Percentiles rank a stretch among this genome's conserved stretches.
Conservation (phyloP, 2,888 invertebrate genomes). For the Chymomyza fuscimana region DNA sequence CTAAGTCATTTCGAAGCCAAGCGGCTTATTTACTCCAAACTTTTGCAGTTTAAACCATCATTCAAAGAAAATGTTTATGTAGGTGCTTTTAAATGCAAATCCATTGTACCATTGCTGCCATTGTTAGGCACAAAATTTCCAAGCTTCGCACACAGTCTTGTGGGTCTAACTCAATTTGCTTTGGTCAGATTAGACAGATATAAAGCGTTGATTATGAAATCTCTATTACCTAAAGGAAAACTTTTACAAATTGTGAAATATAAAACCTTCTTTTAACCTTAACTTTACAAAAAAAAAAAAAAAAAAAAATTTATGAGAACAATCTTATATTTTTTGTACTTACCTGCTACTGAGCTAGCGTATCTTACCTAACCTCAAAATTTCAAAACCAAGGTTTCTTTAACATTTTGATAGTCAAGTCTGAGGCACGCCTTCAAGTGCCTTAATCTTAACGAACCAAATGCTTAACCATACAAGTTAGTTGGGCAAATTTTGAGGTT, state of each 20-base stretch:
- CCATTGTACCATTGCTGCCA: conserved; percentile 74
- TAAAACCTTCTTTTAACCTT: not conserved
- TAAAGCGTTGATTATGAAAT: not conserved
- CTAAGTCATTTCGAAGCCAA: conserved; percentile 69
- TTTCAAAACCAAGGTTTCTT: conserved; percentile 3
- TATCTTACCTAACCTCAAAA: conserved; percentile 65
- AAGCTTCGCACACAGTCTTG: conserved; percentile 1
- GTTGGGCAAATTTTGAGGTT: conserved; percentile 26
- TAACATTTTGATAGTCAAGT: conserved; percentile 53
- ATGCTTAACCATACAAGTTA: conserved; percentile 9
- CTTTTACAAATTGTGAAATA: no score
- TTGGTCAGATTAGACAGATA: not conserved
- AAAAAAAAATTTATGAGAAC: not conserved
- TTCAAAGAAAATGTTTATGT: conserved; percentile 77
- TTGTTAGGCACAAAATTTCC: conserved; percentile 65
- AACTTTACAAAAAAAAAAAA: not conserved
- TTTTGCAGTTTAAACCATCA: conserved; percentile 73
- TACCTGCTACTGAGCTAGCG: not conserved
- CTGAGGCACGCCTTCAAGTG: conserved; percentile 52
- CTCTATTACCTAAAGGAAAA: not conserved
- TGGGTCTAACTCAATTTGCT: not conserved
- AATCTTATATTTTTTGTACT: not conserved
- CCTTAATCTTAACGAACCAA: conserved; percentile 59
- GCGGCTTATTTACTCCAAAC: conserved; percentile 73
- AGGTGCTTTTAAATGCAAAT: conserved; percentile 75